A percentile compares a stretch with the other conserved stretches of the same genome.
These are phyloP conservation scores for Dasypus novemcinctus DNA, from an alignment of 2,113 vertebrate genomes.

Conservation along the genomic window DNA sequence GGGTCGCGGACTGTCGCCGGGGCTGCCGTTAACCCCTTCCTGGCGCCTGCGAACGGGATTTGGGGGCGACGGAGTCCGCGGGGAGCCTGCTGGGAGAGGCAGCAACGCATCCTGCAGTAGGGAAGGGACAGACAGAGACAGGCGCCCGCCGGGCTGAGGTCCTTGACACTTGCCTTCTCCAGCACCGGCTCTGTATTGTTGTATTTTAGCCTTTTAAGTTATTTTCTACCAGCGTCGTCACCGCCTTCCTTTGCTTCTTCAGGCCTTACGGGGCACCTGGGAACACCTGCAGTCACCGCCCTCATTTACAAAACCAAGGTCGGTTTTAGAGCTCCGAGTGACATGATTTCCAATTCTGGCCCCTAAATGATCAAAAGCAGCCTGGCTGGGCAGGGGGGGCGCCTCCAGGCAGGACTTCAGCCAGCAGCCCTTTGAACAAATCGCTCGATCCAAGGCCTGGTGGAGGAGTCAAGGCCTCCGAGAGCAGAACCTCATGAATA, in stretches of 20 bases:
- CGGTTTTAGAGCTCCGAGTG: conserved; percentile 24
- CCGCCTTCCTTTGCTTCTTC: not conserved
- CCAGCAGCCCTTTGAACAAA: conserved; percentile 30
- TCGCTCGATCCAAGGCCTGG: conserved; percentile 20
- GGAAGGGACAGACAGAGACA: not conserved
- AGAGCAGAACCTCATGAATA: conserved; percentile 72
- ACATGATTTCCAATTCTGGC: not conserved
- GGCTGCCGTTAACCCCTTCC: conserved; percentile 72
- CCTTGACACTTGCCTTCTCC: not conserved
- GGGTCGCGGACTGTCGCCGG: no score
- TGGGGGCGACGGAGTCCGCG: not conserved
- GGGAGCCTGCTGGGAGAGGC: not conserved
- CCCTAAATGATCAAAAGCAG: not conserved
- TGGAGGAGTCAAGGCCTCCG: not conserved
- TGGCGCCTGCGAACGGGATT: not conserved
- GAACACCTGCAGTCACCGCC: fast-evolving
- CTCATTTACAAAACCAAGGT: not conserved
- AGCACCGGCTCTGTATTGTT: not conserved
- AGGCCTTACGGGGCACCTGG: not conserved
- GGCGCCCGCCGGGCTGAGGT: not conserved
- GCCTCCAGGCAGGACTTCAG: not conserved
- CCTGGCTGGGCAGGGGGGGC: not conserved
- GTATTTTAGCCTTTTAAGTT: not conserved
- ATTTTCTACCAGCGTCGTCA: not conserved
- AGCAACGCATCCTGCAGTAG: not conserved